A percentile compares a stretch with the other conserved stretches of the same genome.
phyloP scores from a whole-genome alignment of 2,113 vertebrate species.

The Vimba vimba region DNA sequence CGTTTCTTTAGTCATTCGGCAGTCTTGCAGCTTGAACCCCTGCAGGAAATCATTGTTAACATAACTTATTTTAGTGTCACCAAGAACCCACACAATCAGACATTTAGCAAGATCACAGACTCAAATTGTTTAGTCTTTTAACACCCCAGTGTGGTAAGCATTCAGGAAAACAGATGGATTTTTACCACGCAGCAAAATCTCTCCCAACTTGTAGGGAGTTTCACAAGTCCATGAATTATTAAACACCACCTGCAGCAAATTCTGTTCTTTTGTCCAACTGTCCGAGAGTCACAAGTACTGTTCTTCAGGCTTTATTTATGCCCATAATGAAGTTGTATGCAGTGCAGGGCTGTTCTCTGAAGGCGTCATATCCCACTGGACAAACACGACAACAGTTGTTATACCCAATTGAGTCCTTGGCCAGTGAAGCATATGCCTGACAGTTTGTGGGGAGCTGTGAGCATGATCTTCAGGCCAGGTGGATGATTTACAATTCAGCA shows the following conservation, averaged over 20 bases:
- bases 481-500: constrained; percentile 38
- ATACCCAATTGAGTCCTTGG: constrained; percentile 41
- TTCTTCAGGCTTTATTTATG: constrained; percentile 51
- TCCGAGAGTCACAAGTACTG: constrained; percentile 42
- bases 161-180: constrained; percentile 50
- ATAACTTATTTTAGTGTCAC: background rate
- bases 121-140: constrained; percentile 33
- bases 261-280: constrained; percentile 58
- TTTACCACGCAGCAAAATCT: constrained; percentile 44
- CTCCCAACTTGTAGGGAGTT: constrained; percentile 46
- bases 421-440: constrained; percentile 45
- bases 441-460: constrained; percentile 39
- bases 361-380: constrained; percentile 45
- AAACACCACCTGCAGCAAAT: constrained; percentile 63
- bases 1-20: too few species aligned
- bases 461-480: constrained; percentile 44
- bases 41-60: background rate
- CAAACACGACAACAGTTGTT: constrained; percentile 55
- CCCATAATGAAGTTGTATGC: constrained; percentile 47
- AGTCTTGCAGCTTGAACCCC: too few species aligned
- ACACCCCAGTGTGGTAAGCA: background rate
- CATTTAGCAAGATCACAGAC: background rate
- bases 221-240: constrained; percentile 62
- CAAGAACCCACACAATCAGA: background rate
- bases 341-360: constrained; percentile 27